Percentiles rank a stretch among this genome's conserved stretches.
Conservation (phyloP, 1,140 invertebrate species). For the Pseudomyrmex cubaensis region DNA sequence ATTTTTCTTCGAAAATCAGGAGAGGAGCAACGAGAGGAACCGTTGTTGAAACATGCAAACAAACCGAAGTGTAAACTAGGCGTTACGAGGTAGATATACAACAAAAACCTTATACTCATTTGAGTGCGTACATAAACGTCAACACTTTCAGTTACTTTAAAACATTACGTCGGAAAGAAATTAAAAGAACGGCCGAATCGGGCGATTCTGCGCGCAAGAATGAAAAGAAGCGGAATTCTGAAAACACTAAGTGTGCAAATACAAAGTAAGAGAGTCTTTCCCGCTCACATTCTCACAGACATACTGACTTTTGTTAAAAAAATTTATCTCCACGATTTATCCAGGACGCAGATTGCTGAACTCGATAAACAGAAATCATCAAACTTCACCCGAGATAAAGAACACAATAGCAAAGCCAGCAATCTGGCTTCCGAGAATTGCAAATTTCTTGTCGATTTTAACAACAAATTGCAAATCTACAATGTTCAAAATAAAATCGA, state of each 20-base stretch:
- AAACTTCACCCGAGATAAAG: neutral
- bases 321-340: neutral
- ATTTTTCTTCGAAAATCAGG: constrained; percentile 13
- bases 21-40: neutral
- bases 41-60: neutral
- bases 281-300: too few relatives aligned
- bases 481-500: neutral
- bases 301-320: too few relatives aligned
- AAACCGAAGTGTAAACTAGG: neutral
- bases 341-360: constrained; percentile 38
- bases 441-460: neutral
- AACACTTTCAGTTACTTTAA: neutral
- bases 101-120: neutral
- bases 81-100: neutral
- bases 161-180: neutral
- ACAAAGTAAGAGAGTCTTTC: constrained; percentile 15
- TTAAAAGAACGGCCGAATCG: neutral
- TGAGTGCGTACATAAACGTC: neutral
- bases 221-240: neutral
- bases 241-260: neutral
- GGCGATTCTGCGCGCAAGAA: neutral
- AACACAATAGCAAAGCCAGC: neutral
- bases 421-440: constrained; percentile 14
- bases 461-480: neutral
- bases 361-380: constrained; percentile 47